phyloP scores from a whole-genome alignment of 1,140 invertebrate species.

The Conus betulinus region DNA sequence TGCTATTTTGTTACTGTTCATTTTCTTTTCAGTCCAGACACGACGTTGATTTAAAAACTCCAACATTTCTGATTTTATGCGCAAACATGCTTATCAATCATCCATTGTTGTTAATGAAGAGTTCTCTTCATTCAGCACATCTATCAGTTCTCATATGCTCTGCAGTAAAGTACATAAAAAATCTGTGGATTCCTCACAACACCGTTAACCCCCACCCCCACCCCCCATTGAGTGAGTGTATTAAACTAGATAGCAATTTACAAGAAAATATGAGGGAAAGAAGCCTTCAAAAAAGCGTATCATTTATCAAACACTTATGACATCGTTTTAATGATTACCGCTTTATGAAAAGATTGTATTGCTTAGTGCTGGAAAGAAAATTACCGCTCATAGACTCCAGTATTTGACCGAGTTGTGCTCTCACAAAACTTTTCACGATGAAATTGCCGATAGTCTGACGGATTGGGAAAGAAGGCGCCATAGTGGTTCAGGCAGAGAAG shows the following conservation, averaged over 20 bases:
- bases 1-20: background rate
- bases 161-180: background rate
- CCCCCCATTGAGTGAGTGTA: background rate
- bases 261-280: background rate
- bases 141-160: background rate
- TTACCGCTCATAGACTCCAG: background rate
- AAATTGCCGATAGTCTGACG: background rate
- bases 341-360: background rate
- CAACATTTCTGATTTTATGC: background rate
- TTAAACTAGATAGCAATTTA: background rate
- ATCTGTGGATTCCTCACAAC: background rate
- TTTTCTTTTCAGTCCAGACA: background rate
- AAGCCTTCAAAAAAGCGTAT: background rate
- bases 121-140: background rate
- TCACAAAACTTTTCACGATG: background rate
- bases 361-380: background rate
- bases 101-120: background rate
- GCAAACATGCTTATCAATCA: background rate
- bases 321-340: background rate
- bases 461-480: background rate
- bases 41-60: background rate
- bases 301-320: background rate
- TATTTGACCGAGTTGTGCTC: background rate
- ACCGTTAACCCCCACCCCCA: background rate
- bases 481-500: background rate